phyloP scores from a whole-genome alignment of 1,140 invertebrate genomes.

The Brachystomella parvula region DNA sequence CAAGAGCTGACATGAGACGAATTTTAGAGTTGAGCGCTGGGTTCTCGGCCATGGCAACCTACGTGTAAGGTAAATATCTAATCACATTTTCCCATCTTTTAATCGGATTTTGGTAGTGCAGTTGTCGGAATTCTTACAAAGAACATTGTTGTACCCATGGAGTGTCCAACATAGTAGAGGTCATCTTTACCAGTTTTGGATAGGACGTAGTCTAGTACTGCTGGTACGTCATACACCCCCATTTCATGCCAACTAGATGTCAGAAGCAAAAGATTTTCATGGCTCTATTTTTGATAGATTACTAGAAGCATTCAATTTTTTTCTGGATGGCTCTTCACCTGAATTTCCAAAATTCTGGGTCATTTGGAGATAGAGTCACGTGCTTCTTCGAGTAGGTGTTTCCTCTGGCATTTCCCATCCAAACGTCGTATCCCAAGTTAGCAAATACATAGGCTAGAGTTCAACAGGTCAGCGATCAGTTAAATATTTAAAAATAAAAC shows the following conservation, averaged over 20 bases:
- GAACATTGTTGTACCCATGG: constrained; percentile 58
- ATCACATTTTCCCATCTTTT: background rate
- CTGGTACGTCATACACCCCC: constrained; percentile 55
- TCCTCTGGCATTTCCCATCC: constrained; percentile 46
- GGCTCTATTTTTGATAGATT: too few species aligned
- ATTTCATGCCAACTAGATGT: constrained; percentile 42
- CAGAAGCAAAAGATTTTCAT: background rate
- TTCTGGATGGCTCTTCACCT: background rate
- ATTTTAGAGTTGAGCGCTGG: constrained; percentile 57
- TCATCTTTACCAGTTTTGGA: constrained; percentile 47
- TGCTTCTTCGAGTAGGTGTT: constrained; percentile 42
- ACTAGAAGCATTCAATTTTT: too few species aligned
- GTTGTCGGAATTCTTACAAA: constrained; percentile 43
- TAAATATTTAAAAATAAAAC: too few species aligned
- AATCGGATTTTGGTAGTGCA: too few species aligned
- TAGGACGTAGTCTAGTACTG: constrained; percentile 57
- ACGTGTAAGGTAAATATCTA: constrained; percentile 32
- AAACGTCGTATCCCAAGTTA: constrained; percentile 45
- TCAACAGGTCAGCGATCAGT: too few species aligned
- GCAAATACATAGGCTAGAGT: constrained; percentile 34
- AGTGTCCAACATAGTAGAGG: constrained; percentile 56
- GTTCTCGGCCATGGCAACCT: constrained; percentile 50
- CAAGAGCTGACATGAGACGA: constrained; percentile 51
- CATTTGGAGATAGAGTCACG: background rate
- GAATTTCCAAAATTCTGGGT: background rate